These are phyloP conservation scores for Cottus gobio DNA, from an alignment of 2,113 vertebrate genomes.

Conservation along the genomic window DNA sequence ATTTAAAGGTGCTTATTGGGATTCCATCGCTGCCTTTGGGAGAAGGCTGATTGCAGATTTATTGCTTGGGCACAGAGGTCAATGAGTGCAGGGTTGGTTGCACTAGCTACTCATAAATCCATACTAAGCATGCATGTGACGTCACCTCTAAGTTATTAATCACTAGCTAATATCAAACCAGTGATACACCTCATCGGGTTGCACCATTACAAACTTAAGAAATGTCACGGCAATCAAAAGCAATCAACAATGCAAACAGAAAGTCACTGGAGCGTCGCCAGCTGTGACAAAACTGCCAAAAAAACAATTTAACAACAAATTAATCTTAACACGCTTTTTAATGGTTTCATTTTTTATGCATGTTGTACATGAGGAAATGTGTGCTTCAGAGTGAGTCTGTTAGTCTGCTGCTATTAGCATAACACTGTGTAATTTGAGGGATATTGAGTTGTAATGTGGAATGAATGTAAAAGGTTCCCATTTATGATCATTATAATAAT, in stretches of 20 bases:
- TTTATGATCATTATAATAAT: not conserved
- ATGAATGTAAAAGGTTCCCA: not conserved
- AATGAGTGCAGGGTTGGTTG: not conserved
- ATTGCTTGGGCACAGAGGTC: slow-evolving; percentile 27
- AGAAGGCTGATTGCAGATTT: slow-evolving; percentile 2
- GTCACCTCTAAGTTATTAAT: not conserved
- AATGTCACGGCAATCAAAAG: not conserved
- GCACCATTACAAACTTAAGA: not conserved
- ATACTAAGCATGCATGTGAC: not conserved
- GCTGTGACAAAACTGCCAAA: not conserved
- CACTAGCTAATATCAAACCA: not conserved
- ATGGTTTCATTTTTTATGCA: not conserved
- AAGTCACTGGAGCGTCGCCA: not conserved
- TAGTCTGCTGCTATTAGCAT: not conserved
- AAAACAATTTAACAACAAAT: not conserved
- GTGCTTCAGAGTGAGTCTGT: not conserved
- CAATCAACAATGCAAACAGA: not conserved
- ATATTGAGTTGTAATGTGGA: not conserved
- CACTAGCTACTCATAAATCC: not conserved
- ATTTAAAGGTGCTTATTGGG: not conserved
- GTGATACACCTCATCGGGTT: not conserved
- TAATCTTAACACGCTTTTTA: not conserved
- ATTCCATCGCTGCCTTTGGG: slow-evolving; percentile 24
- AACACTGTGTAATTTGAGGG: not conserved
- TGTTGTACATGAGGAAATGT: not conserved